A percentile compares a stretch with the other conserved stretches of the same genome.
phyloP scores from a whole-genome alignment of 2,797 vertebrate genomes.

The Enteromius radiatus region DNA sequence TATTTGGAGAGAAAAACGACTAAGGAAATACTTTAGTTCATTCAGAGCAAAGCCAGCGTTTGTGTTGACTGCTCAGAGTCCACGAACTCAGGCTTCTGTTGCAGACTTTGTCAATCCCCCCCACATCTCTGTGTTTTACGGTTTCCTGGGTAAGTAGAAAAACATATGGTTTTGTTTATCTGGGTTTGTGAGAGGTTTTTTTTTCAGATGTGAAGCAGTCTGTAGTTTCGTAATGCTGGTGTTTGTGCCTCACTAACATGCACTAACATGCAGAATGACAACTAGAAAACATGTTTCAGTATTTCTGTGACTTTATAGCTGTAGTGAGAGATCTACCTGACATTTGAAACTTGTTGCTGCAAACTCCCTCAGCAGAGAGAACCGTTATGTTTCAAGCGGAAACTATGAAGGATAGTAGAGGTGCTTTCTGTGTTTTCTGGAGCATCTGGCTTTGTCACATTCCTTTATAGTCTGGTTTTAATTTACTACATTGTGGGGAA shows the following conservation, averaged over 20 bases:
- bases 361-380: not conserved
- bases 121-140: slow-evolving; percentile 51
- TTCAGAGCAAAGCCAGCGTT: slow-evolving; percentile 74
- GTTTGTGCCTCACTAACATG: slow-evolving; percentile 30
- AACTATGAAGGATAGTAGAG: slow-evolving; percentile 21
- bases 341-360: not conserved
- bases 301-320: not conserved
- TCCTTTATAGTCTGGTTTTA: slow-evolving; percentile 71
- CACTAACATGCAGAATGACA: slow-evolving; percentile 25
- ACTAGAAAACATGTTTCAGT: not conserved
- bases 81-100: slow-evolving; percentile 78
- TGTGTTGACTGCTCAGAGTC: slow-evolving; percentile 92
- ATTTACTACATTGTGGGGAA: slow-evolving; percentile 58
- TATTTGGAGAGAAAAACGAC: slow-evolving; percentile 58
- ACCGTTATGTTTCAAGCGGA: slow-evolving; percentile 27
- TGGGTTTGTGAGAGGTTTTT: slow-evolving; percentile 16
- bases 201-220: not conserved
- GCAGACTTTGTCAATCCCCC: slow-evolving; percentile 57
- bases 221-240: slow-evolving; percentile 9
- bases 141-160: slow-evolving; percentile 76
- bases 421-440: slow-evolving; percentile 33
- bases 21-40: slow-evolving; percentile 61
- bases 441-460: slow-evolving; percentile 63
- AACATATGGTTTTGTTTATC: slow-evolving; percentile 55
- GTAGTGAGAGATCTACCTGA: not conserved